Evolutionary conservation across 2,113 vertebrate genomes (phyloP).

Genomic region (Pollachius pollachius): DNA sequence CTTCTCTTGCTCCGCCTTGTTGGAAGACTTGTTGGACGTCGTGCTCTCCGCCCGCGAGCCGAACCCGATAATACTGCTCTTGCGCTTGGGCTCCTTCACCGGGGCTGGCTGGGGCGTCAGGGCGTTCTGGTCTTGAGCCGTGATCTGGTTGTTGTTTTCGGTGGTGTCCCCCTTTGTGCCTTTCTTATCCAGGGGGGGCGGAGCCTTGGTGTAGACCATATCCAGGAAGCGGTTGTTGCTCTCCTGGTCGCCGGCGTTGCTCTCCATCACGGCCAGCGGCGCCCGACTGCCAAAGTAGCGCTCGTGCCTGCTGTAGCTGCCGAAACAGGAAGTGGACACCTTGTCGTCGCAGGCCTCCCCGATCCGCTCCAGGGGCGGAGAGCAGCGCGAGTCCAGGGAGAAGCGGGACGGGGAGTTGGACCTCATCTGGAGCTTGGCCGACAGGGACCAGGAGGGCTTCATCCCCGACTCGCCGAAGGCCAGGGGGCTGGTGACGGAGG

Average conservation of each 20-base stretch:
- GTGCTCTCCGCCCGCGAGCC: conserved; percentile 70
- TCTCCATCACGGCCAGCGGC: conserved; percentile 89
- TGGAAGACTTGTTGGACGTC: conserved; percentile 63
- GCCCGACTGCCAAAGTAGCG: conserved; percentile 80
- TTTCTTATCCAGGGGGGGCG: conserved; percentile 73
- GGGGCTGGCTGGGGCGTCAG: conserved; percentile 74
- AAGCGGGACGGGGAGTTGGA: conserved; percentile 91
- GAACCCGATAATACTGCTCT: conserved; percentile 64
- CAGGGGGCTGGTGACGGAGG: conserved; percentile 91
- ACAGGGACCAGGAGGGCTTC: conserved; percentile 90
- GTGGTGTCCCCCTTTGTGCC: conserved; percentile 75
- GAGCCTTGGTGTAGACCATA: conserved; percentile 73
- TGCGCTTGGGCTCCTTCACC: conserved; percentile 82
- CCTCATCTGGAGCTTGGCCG: conserved; percentile 90
- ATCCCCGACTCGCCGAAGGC: conserved; percentile 84
- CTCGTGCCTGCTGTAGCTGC: conserved; percentile 80
- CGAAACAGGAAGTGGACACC: conserved; percentile 91
- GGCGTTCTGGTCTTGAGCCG: conserved; percentile 86
- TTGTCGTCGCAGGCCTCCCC: conserved; percentile 90
- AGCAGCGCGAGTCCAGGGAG: conserved; percentile 91
- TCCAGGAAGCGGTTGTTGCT: conserved; percentile 67
- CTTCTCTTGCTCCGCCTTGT: conserved; percentile 81
- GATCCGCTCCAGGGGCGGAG: conserved; percentile 88
- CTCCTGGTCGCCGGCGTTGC: conserved; percentile 77
- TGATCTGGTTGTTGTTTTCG: conserved; percentile 94